Conservation (phyloP, 2,888 invertebrate species). For the Maniola hyperantus region DNA sequence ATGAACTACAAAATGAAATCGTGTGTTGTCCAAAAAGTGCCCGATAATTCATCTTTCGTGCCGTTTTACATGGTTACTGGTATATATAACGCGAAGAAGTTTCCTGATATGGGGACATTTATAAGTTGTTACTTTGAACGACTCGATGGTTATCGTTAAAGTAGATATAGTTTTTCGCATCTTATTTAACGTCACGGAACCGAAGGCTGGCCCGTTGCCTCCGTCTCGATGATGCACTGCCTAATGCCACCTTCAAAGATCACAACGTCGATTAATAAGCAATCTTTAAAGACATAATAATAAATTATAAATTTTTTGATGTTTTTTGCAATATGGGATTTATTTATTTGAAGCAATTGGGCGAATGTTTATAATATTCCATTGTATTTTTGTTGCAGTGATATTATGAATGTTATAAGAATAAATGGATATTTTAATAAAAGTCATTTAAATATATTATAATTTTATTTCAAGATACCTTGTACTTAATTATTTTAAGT, state of each 20-base stretch:
- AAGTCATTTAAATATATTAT: constrained; percentile 77
- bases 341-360: constrained; percentile 78
- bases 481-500: background rate
- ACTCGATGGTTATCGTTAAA: background rate
- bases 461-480: constrained; percentile 50
- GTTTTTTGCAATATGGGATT: constrained; percentile 66
- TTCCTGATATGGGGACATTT: background rate
- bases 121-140: background rate
- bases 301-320: constrained; percentile 54
- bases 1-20: background rate
- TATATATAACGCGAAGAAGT: background rate
- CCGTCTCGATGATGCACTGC: constrained; percentile 1
- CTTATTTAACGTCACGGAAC: background rate
- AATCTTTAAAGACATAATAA: constrained; percentile 30
- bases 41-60: no score
- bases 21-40: background rate
- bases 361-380: constrained; percentile 80
- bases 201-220: background rate
- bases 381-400: constrained; percentile 83
- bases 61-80: no score
- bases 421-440: constrained; percentile 83
- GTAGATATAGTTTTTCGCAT: background rate
- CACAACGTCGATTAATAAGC: constrained; percentile 1
- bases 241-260: constrained; percentile 15
- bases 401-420: constrained; percentile 83